phyloP scores from a whole-genome alignment of 1,140 invertebrate species.

The Atopsyche davidsoni region DNA sequence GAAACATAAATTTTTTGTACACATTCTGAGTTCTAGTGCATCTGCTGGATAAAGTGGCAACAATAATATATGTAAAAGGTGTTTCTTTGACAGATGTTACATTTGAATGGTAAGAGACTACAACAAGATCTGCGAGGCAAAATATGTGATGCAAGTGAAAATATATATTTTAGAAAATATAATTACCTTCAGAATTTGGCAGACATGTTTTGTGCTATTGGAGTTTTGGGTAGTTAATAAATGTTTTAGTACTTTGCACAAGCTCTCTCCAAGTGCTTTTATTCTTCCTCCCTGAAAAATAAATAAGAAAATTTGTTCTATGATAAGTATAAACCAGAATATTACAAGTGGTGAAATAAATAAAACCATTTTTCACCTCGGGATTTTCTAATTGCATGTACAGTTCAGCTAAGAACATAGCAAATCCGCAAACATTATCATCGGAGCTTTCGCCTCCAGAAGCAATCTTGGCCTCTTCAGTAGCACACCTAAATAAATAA shows the following conservation, averaged over 20 bases:
- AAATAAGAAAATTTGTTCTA: neutral
- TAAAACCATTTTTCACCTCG: slow-evolving; percentile 34
- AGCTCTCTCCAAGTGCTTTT: slow-evolving; percentile 43
- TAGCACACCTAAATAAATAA: slow-evolving; percentile 32
- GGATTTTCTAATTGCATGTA: slow-evolving; percentile 47
- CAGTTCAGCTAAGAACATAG: slow-evolving; percentile 49
- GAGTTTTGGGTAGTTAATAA: slow-evolving; percentile 43
- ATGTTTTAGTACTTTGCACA: slow-evolving; percentile 46
- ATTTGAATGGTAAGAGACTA: no score
- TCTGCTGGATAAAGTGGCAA: no score
- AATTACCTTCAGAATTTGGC: slow-evolving; percentile 44
- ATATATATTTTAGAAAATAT: slow-evolving; percentile 5
- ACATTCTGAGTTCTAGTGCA: no score
- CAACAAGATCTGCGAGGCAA: no score
- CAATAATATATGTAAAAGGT: no score
- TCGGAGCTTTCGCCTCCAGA: slow-evolving; percentile 41
- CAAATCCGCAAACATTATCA: slow-evolving; percentile 47
- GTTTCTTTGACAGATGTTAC: no score
- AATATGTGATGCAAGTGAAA: neutral
- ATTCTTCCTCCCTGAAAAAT: slow-evolving; percentile 43
- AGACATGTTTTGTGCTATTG: slow-evolving; percentile 44
- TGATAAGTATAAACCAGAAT: neutral
- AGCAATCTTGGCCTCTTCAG: slow-evolving; percentile 46
- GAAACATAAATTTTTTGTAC: no score
- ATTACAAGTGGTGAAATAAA: slow-evolving; percentile 2